Evolutionary conservation across 2,888 invertebrate species (phyloP).

Genomic region (Eupithecia tripunctaria): DNA sequence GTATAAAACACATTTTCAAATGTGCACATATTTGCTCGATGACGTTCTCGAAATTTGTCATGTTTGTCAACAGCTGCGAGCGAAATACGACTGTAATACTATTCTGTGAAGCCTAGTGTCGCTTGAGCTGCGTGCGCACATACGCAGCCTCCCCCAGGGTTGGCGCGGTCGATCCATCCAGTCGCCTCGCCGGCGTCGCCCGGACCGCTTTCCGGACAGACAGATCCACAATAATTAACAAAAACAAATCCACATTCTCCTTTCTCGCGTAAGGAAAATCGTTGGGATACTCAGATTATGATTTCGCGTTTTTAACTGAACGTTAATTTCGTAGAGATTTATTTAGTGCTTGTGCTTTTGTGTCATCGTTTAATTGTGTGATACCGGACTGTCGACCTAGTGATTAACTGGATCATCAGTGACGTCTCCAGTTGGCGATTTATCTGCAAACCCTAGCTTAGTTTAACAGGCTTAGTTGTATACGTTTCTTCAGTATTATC

Average conservation of each 20-base stretch:
- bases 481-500: slow-evolving; percentile 54
- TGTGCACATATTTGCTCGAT: slow-evolving; percentile 46
- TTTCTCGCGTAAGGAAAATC: slow-evolving; percentile 70
- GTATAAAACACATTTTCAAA: slow-evolving; percentile 51
- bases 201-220: slow-evolving; percentile 71
- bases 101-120: slow-evolving; percentile 49
- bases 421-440: slow-evolving; percentile 55
- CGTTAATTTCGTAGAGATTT: slow-evolving; percentile 77
- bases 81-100: slow-evolving; percentile 58
- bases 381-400: slow-evolving; percentile 34
- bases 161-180: slow-evolving; percentile 81
- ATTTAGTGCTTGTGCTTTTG: slow-evolving; percentile 51
- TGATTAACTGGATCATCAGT: slow-evolving; percentile 41
- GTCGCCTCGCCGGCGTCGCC: slow-evolving; percentile 80
- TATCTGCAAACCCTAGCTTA: slow-evolving; percentile 59
- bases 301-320: slow-evolving; percentile 77
- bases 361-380: slow-evolving; percentile 36
- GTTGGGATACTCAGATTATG: slow-evolving; percentile 60
- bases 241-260: slow-evolving; percentile 74
- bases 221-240: slow-evolving; percentile 55
- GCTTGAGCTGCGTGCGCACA: slow-evolving; percentile 58
- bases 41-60: slow-evolving; percentile 54
- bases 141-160: slow-evolving; percentile 83
- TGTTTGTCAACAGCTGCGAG: slow-evolving; percentile 48
- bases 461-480: slow-evolving; percentile 72